Evolutionary conservation across 1,140 invertebrate genomes (phyloP).

Genomic region (Doryteuthis pealeii): DNA sequence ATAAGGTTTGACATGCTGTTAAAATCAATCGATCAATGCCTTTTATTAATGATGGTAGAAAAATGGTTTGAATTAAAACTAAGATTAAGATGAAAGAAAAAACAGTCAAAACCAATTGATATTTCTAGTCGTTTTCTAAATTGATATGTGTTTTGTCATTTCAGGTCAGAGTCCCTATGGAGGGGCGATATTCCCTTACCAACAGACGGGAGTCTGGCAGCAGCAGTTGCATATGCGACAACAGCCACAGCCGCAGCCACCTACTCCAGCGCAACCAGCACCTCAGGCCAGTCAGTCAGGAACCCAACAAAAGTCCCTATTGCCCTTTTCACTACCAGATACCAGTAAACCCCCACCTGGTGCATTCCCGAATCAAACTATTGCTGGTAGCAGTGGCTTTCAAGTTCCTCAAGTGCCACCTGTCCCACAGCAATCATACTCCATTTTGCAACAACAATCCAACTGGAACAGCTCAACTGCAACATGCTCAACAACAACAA

Average conservation of each 20-base stretch:
- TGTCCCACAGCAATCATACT: conserved; percentile 9
- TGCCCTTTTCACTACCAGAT: conserved; percentile 1
- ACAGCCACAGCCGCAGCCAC: neutral
- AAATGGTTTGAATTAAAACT: too few species aligned
- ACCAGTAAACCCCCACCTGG: neutral
- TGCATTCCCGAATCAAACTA: neutral
- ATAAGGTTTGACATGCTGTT: too few species aligned
- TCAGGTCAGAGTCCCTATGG: conserved; percentile 3
- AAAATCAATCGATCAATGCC: too few species aligned
- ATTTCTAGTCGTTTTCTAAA: too few species aligned
- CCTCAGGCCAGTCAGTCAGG: neutral
- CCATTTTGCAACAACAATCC: conserved; percentile 3
- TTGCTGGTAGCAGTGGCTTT: neutral
- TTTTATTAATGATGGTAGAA: too few species aligned
- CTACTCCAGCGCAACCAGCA: neutral
- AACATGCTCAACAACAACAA: conserved; percentile 5
- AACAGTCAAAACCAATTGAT: too few species aligned
- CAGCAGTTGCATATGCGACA: conserved; percentile 1
- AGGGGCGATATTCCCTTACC: neutral
- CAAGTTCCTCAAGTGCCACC: neutral
- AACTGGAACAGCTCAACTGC: neutral
- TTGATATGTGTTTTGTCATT: conserved; percentile 4
- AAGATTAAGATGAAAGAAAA: too few species aligned
- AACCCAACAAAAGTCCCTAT: neutral
- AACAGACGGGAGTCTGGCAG: neutral